Conservation (phyloP, 92 coral and sea anemone species). For the Siderastrea siderea region DNA sequence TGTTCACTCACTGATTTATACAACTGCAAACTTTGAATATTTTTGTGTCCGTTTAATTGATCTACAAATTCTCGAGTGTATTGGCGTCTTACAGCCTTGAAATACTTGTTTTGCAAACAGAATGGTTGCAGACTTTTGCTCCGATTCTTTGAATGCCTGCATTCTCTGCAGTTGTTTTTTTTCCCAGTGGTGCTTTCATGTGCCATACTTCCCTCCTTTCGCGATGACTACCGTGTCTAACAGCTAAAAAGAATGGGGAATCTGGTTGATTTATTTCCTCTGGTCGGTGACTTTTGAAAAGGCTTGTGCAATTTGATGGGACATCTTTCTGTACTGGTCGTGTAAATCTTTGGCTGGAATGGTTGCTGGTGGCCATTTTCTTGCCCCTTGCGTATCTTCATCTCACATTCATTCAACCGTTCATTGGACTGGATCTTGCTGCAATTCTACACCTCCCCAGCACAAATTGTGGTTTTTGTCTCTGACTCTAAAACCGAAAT, state of each 20-base stretch:
- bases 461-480: slow-evolving; percentile 36
- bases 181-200: slow-evolving; percentile 71
- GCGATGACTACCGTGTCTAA: slow-evolving; percentile 17
- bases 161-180: slow-evolving; percentile 52
- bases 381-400: slow-evolving; percentile 47
- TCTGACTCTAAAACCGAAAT: slow-evolving; percentile 44
- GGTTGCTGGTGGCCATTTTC: slow-evolving; percentile 61
- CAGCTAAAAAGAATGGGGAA: slow-evolving; percentile 69
- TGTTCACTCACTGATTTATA: slow-evolving; percentile 32
- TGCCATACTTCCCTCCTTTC: slow-evolving; percentile 25
- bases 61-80: slow-evolving; percentile 41
- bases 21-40: slow-evolving; percentile 28
- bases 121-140: slow-evolving; percentile 43
- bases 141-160: slow-evolving; percentile 51
- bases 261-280: slow-evolving; percentile 64
- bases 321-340: slow-evolving; percentile 65
- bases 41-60: slow-evolving; percentile 61
- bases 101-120: slow-evolving; percentile 48
- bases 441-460: slow-evolving; percentile 46
- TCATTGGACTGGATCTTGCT: slow-evolving; percentile 18
- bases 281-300: slow-evolving; percentile 65
- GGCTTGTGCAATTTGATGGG: slow-evolving; percentile 53
- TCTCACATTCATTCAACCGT: slow-evolving; percentile 36
- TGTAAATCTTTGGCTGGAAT: slow-evolving; percentile 63
- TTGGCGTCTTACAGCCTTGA: slow-evolving; percentile 41